phyloP scores from a whole-genome alignment of 2,888 invertebrate species.

The Eumacrocentrus americanus region DNA sequence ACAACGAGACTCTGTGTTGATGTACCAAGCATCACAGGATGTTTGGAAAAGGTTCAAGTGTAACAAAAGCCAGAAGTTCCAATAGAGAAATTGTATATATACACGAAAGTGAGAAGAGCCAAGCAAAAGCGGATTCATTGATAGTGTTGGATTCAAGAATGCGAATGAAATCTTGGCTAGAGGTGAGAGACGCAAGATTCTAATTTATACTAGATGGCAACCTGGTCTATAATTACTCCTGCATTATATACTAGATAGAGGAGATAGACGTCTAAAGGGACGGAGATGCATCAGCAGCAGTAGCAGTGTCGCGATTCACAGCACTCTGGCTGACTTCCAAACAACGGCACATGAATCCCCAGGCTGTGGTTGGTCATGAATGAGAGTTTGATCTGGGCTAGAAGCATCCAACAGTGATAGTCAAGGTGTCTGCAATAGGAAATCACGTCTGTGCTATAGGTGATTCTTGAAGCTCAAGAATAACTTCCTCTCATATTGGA shows the following conservation, averaged over 20 bases:
- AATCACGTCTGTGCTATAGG: constrained; percentile 18
- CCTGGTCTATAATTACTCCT: constrained; percentile 23
- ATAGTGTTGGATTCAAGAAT: constrained; percentile 14
- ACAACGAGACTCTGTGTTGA: constrained; percentile 5
- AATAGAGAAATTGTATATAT: neutral
- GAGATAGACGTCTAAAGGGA: constrained; percentile 39
- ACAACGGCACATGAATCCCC: constrained; percentile 36
- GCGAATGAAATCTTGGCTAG: constrained; percentile 16
- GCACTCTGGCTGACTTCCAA: constrained; percentile 50
- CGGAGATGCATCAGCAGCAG: neutral
- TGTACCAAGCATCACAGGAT: constrained; percentile 7
- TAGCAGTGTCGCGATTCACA: constrained; percentile 50
- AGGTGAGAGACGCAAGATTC: constrained; percentile 16
- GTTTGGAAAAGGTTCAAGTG: constrained; percentile 15
- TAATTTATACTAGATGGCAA: constrained; percentile 19
- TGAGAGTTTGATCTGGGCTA: constrained; percentile 39
- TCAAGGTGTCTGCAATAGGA: too few species aligned
- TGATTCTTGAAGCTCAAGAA: constrained; percentile 21
- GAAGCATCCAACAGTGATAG: constrained; percentile 25
- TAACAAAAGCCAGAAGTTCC: constrained; percentile 13
- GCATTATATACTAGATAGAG: constrained; percentile 11
- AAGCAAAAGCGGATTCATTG: constrained; percentile 27
- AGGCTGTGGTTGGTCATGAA: constrained; percentile 46
- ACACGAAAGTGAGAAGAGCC: constrained; percentile 12
- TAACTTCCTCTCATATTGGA: constrained; percentile 19